Percentiles rank a stretch among this genome's conserved stretches.
Evolutionary conservation across 2,888 invertebrate species (phyloP).

Genomic region (Cheilosia vulpina): DNA sequence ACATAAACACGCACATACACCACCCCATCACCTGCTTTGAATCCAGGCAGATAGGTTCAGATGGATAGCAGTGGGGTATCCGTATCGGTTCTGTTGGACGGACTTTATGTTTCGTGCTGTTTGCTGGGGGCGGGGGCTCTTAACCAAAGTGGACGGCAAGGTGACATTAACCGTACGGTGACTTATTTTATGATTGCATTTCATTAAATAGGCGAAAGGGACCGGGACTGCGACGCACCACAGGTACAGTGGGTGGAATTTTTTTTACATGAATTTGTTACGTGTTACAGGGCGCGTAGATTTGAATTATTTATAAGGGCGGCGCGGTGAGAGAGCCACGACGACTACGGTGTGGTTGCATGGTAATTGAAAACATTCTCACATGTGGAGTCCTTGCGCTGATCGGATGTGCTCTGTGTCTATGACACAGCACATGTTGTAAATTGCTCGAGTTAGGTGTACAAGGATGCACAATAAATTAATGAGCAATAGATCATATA

Average conservation of each 20-base stretch:
- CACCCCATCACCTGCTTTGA: not conserved
- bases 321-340: slow-evolving; percentile 9
- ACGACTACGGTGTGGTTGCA: slow-evolving; percentile 40
- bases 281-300: slow-evolving; percentile 64
- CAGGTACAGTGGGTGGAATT: slow-evolving; percentile 56
- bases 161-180: slow-evolving; percentile 70
- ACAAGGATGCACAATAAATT: slow-evolving; percentile 63
- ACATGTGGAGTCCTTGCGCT: slow-evolving; percentile 50
- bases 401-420: slow-evolving; percentile 37
- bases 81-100: slow-evolving; percentile 20
- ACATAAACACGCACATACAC: slow-evolving; percentile 36
- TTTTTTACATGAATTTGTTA: slow-evolving; percentile 70
- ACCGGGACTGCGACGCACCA: not conserved
- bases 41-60: slow-evolving; percentile 35
- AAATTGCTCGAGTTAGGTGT: slow-evolving; percentile 24
- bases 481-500: slow-evolving; percentile 66
- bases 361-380: slow-evolving; percentile 73
- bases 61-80: slow-evolving; percentile 8
- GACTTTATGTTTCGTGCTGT: slow-evolving; percentile 40
- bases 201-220: slow-evolving; percentile 53
- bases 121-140: slow-evolving; percentile 45
- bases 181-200: slow-evolving; percentile 71
- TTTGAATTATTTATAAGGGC: slow-evolving; percentile 72
- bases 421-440: slow-evolving; percentile 29
- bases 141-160: slow-evolving; percentile 69